phyloP scores from a whole-genome alignment of 2,113 vertebrate genomes.

The Hepsetus odoe region DNA sequence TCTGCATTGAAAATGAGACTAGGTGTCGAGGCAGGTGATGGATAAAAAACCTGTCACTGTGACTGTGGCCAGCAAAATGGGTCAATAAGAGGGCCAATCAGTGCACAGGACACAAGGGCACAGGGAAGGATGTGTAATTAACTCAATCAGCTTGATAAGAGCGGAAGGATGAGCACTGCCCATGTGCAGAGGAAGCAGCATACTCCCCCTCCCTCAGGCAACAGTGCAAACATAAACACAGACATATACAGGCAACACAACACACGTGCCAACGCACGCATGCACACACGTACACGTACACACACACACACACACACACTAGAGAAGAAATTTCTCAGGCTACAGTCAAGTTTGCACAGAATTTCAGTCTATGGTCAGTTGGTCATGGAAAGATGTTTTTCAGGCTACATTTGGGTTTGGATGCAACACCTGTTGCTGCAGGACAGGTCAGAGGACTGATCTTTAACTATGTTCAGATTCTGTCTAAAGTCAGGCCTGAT shows the following conservation, averaged over 20 bases:
- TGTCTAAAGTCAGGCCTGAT: background rate
- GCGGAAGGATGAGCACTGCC: slow-evolving; percentile 24
- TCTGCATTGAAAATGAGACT: background rate
- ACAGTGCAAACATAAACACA: slow-evolving; percentile 52
- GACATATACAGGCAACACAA: slow-evolving; percentile 58
- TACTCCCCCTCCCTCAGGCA: slow-evolving; percentile 60
- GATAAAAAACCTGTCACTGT: slow-evolving; percentile 12
- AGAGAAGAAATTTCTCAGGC: background rate
- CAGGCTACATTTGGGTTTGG: too few species aligned
- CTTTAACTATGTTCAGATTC: background rate
- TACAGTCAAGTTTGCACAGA: background rate
- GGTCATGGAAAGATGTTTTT: background rate
- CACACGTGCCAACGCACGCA: slow-evolving; percentile 46
- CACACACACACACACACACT: slow-evolving; percentile 32
- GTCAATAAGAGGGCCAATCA: slow-evolving; percentile 46
- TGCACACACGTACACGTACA: slow-evolving; percentile 42
- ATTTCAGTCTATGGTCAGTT: background rate
- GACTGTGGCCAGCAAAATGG: slow-evolving; percentile 7
- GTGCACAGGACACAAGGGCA: slow-evolving; percentile 50
- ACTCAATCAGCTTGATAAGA: slow-evolving; percentile 58
- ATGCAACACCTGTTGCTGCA: background rate
- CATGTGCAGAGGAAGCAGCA: slow-evolving; percentile 60
- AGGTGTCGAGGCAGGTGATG: background rate
- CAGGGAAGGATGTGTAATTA: slow-evolving; percentile 59
- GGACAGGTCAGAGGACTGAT: background rate